Evolutionary conservation across 2,113 vertebrate species (phyloP), one percentile per base, ranked within the genome.

Genomic region (Morone chrysops): DNA sequence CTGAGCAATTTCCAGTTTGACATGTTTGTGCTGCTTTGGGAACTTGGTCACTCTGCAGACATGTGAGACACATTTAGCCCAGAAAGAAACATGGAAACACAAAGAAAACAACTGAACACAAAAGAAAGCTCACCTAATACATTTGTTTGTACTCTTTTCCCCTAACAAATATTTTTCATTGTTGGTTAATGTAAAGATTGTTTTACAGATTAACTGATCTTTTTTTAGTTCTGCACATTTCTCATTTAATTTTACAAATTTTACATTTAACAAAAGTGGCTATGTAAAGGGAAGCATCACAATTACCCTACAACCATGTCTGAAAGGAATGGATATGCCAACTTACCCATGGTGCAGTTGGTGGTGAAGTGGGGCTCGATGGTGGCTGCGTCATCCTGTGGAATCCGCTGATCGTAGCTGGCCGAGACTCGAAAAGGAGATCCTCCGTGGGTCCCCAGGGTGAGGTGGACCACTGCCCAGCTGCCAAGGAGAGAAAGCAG

Each of bases 341-440:
- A 65, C 94, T 95, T 92, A 96, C 95, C 92, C 91, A 95, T 92
- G 57, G 92, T 95, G 94, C 95, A 96, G 92, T 96, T 96, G 74
- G 95, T 95, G 86, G 90, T 94, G 89, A 96, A 96, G 82, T 87
- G 84, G 10, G 94, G 94, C 70, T 94, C 94, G 12, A 94, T 94
- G 65, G 91, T 94, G 12, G 94, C 94, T 0, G 83, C 78, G 54
- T 92, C 87, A 48, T 94, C 94, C 70, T 89, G 83, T 0, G 89
- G 88, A 40, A 87, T 70, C n/a, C 87, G 78, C 74, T 93, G 94
- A 20, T 93, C 87, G 62, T 96, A 96, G 84, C 93, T 89, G 67
- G 92, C 91, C 0, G 94, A 95, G 61, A 96, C 89, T 80, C 93
- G 84, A 75, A 96, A 96, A 13, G 94, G 93, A 0, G 85, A 83